Percentiles rank a stretch among this genome's conserved stretches.
Conservation (phyloP, 1,140 invertebrate genomes). For the Monomorium pharaonis region DNA sequence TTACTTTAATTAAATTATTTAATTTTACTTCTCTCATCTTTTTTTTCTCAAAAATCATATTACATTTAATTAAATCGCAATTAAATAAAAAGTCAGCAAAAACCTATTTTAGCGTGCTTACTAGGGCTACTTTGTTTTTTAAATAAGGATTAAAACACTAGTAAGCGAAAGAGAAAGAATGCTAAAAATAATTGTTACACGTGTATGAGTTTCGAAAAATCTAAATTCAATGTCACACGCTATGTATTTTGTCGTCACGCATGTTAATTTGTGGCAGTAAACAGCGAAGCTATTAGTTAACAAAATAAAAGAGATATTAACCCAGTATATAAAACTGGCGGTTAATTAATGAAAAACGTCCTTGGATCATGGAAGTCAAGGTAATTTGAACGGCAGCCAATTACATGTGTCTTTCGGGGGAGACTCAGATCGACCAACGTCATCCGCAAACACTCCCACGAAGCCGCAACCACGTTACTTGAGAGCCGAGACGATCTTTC, state of each 20-base stretch:
- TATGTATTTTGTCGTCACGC: slow-evolving; percentile 4
- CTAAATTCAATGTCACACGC: neutral
- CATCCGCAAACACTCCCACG: slow-evolving; percentile 56
- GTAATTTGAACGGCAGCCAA: slow-evolving; percentile 23
- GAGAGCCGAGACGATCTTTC: neutral
- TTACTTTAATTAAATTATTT: neutral
- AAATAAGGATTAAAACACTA: neutral
- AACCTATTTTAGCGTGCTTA: neutral
- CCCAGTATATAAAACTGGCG: slow-evolving; percentile 6
- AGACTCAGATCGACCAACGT: slow-evolving; percentile 31
- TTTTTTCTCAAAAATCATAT: neutral
- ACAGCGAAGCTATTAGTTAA: slow-evolving; percentile 12
- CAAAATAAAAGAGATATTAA: slow-evolving; percentile 14
- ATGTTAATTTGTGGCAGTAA: slow-evolving; percentile 13
- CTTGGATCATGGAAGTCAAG: neutral
- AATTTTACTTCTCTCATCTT: neutral
- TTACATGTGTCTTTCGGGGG: slow-evolving; percentile 24
- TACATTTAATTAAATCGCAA: neutral
- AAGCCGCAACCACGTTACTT: neutral
- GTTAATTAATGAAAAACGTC: slow-evolving; percentile 44
- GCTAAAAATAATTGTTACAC: neutral
- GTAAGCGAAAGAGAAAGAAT: neutral
- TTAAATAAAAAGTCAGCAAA: neutral
- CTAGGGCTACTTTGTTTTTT: neutral
- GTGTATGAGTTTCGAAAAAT: slow-evolving; percentile 4